phyloP scores from a whole-genome alignment of 2,113 vertebrate species.

The Cheilinus undulatus region DNA sequence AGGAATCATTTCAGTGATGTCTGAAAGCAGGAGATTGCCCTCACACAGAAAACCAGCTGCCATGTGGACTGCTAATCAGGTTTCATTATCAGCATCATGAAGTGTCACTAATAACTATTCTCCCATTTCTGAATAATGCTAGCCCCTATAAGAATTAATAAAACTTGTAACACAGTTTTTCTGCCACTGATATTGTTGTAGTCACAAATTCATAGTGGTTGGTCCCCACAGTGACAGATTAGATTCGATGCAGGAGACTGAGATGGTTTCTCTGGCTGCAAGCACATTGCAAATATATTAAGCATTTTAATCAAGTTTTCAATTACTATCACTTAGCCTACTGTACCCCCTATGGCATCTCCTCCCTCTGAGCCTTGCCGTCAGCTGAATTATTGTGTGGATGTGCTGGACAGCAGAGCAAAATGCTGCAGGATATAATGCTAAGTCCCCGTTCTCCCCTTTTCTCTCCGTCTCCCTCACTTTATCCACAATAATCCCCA shows the following conservation, averaged over 20 bases:
- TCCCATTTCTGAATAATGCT: not conserved
- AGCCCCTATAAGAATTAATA: not conserved
- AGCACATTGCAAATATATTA: slow-evolving; percentile 30
- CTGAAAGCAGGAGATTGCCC: no score
- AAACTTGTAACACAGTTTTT: not conserved
- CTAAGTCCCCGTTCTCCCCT: slow-evolving; percentile 56
- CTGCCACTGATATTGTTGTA: slow-evolving; percentile 1
- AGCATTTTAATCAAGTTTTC: slow-evolving; percentile 64
- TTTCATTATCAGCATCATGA: no score
- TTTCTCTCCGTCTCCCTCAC: slow-evolving; percentile 39
- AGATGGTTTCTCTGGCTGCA: slow-evolving; percentile 22
- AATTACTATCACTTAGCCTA: slow-evolving; percentile 49
- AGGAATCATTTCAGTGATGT: no score
- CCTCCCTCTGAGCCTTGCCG: slow-evolving; percentile 13
- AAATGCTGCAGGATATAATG: slow-evolving; percentile 54
- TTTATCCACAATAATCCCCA: slow-evolving; percentile 69
- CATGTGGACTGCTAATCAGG: no score
- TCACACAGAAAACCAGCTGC: no score
- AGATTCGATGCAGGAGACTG: slow-evolving; percentile 24
- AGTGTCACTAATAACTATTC: no score
- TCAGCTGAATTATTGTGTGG: slow-evolving; percentile 53
- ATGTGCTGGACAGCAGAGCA: slow-evolving; percentile 45
- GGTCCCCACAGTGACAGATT: not conserved
- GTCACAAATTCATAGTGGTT: not conserved
- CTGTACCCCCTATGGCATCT: slow-evolving; percentile 8